Evolutionary conservation across 2,797 vertebrate genomes (phyloP).

Genomic region (Characodon lateralis): DNA sequence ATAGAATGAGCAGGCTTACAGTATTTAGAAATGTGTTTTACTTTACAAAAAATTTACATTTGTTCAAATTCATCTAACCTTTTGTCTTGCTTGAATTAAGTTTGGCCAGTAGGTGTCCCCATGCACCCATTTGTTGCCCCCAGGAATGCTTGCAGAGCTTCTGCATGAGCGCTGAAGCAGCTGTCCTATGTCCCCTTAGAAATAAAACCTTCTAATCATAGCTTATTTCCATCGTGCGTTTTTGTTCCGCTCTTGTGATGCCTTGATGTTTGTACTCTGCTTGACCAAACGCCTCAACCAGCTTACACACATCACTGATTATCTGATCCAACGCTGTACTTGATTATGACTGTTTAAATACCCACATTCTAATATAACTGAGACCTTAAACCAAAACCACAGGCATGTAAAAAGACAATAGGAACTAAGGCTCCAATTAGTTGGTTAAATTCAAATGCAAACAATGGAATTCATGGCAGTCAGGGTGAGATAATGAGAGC

Average conservation of each 20-base stretch:
- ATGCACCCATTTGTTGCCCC: conserved; percentile 41
- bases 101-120: conserved; percentile 70
- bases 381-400: conserved; percentile 46
- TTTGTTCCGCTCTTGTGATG: conserved; percentile 1
- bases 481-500: conserved; percentile 44
- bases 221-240: conserved; percentile 27
- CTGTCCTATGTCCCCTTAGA: conserved; percentile 16
- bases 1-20: neutral
- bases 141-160: neutral
- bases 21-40: neutral
- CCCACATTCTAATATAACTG: conserved; percentile 64
- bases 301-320: conserved; percentile 29
- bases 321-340: conserved; percentile 35
- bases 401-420: conserved; percentile 59
- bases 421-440: conserved; percentile 65
- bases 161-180: neutral
- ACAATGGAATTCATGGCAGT: conserved; percentile 63
- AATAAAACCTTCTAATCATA: conserved; percentile 34
- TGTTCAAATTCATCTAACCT: neutral
- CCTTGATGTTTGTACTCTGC: neutral
- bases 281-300: conserved; percentile 35
- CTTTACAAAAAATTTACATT: neutral
- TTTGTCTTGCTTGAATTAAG: neutral
- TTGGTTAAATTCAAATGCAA: conserved; percentile 60
- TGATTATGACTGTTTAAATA: conserved; percentile 47